phyloP scores from a whole-genome alignment of 2,113 vertebrate species.

The Neodon shergylaensis region DNA sequence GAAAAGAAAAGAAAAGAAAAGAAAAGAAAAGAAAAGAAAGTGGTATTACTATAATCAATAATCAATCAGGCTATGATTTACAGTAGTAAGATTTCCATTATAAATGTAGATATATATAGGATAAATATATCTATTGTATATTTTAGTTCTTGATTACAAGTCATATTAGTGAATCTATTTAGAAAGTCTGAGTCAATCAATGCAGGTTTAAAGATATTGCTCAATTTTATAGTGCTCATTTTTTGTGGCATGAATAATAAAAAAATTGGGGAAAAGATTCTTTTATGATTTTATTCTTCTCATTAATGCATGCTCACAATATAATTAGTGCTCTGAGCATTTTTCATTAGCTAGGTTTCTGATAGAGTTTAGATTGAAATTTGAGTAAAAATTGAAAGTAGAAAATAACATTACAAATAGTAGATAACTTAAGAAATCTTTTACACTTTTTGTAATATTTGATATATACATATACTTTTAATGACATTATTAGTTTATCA shows the following conservation, averaged over 20 bases:
- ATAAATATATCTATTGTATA: neutral
- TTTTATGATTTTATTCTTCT: constrained; percentile 31
- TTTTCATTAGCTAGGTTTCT: constrained; percentile 6
- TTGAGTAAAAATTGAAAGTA: constrained; percentile 13
- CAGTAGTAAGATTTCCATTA: neutral
- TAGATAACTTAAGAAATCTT: neutral
- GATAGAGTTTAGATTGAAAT: neutral
- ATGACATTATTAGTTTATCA: neutral
- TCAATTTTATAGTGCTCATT: neutral
- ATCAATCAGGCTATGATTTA: neutral
- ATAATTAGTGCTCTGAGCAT: constrained; percentile 34
- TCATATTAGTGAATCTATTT: neutral
- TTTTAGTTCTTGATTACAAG: neutral
- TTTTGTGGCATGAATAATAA: neutral
- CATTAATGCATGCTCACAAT: constrained; percentile 53
- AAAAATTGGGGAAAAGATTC: neutral
- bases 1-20: no score
- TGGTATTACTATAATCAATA: neutral
- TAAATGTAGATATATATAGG: neutral
- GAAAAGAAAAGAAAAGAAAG: neutral
- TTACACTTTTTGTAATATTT: neutral
- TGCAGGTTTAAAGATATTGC: neutral
- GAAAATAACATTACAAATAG: neutral
- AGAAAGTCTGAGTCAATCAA: neutral
- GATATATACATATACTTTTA: rapidly evolving